Percentiles rank a stretch among this genome's conserved stretches.
Conservation (phyloP, 2,113 vertebrate species). For the Corydoras sp. region DNA sequence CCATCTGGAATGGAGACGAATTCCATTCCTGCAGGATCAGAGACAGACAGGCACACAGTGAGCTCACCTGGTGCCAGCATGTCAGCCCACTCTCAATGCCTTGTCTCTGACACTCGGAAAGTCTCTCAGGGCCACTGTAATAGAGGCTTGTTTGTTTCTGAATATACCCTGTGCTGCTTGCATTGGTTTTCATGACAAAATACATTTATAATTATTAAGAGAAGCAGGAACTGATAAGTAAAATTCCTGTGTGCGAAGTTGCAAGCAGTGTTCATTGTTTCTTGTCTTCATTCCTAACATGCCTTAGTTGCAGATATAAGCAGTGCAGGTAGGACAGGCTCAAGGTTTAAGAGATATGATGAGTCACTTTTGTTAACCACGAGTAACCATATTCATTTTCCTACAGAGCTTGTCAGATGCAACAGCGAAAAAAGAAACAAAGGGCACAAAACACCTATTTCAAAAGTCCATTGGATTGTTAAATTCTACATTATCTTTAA, state of each 20-base stretch:
- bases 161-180: background rate
- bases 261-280: conserved; percentile 19
- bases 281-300: conserved; percentile 38
- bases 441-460: background rate
- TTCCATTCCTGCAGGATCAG: conserved; percentile 37
- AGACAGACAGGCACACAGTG: conserved; percentile 14
- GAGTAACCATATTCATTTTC: background rate
- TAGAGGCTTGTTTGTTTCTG: conserved; percentile 5
- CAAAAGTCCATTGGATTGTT: background rate
- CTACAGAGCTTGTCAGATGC: background rate
- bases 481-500: background rate
- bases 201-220: background rate
- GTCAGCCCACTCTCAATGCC: conserved; percentile 8
- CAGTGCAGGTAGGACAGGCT: conserved; percentile 13
- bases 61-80: conserved; percentile 28
- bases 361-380: conserved; percentile 5
- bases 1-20: background rate
- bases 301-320: conserved; percentile 12
- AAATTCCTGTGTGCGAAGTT: conserved; percentile 4
- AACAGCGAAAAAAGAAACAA: background rate
- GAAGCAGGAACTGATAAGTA: conserved; percentile 4
- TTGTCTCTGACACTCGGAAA: background rate
- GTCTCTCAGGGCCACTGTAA: background rate
- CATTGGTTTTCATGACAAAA: background rate
- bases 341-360: conserved; percentile 31